phyloP scores from a whole-genome alignment of 2,797 vertebrate genomes.

The Threskiornis aethiopicus region DNA sequence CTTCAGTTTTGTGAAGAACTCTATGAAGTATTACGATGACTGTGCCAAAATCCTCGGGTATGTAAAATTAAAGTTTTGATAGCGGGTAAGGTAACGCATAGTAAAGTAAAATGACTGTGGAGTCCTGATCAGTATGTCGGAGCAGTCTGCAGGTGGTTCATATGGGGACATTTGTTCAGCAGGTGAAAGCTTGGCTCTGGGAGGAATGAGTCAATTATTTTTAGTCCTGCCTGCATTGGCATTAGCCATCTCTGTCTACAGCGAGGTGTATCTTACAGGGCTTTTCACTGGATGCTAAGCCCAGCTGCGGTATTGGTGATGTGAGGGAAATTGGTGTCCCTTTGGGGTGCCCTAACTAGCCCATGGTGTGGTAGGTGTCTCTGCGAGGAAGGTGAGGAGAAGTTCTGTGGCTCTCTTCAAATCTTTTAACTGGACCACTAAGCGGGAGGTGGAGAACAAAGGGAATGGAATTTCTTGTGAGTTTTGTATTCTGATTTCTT shows the following conservation, averaged over 20 bases:
- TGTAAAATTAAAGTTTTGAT: not conserved
- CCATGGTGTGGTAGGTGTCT: not conserved
- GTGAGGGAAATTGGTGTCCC: not conserved
- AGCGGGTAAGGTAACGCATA: not conserved
- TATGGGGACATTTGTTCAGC: not conserved
- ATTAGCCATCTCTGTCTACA: not conserved
- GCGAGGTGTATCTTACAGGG: not conserved
- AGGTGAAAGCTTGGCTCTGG: not conserved
- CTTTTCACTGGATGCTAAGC: not conserved
- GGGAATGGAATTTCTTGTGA: not conserved
- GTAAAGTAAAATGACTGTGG: not conserved
- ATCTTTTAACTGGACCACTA: not conserved
- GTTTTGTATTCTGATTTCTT: not conserved
- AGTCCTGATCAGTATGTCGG: not conserved
- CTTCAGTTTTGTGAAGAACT: slow-evolving; percentile 99
- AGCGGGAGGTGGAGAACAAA: not conserved
- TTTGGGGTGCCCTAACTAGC: not conserved
- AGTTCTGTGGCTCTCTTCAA: not conserved
- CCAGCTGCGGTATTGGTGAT: not conserved
- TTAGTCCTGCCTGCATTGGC: not conserved
- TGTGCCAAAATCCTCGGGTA: slow-evolving; percentile 99
- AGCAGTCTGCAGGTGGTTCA: not conserved
- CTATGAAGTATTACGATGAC: slow-evolving; percentile 99
- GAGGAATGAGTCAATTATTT: not conserved
- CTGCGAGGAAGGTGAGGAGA: not conserved